phyloP scores from a whole-genome alignment of 2,113 vertebrate species.

The Centropristis striata region DNA sequence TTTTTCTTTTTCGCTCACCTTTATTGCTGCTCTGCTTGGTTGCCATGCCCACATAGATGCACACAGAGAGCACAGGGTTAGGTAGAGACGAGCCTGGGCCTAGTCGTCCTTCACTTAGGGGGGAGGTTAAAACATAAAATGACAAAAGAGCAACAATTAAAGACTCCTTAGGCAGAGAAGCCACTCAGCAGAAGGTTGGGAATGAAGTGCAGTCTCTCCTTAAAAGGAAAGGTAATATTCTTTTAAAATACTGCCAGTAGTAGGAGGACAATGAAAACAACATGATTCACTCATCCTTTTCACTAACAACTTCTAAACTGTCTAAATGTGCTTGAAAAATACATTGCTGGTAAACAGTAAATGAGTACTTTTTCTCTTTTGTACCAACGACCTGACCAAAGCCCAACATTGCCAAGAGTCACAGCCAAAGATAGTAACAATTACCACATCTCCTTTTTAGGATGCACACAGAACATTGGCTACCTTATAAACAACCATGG shows the following conservation, averaged over 20 bases:
- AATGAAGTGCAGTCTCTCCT: slow-evolving; percentile 14
- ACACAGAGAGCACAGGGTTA: slow-evolving; percentile 43
- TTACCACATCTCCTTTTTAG: slow-evolving; percentile 27
- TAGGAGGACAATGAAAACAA: background rate
- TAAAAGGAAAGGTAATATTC: slow-evolving; percentile 7
- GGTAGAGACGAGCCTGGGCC: slow-evolving; percentile 17
- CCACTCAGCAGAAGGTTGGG: background rate
- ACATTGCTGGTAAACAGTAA: background rate
- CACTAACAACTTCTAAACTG: background rate
- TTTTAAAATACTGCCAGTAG: slow-evolving; percentile 31
- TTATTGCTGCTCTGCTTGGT: slow-evolving; percentile 55
- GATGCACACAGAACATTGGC: slow-evolving; percentile 46
- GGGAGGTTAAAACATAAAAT: slow-evolving; percentile 30
- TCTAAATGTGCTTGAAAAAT: background rate
- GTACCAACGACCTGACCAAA: slow-evolving; percentile 11
- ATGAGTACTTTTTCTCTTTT: background rate
- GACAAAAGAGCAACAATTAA: slow-evolving; percentile 53
- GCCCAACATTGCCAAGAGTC: background rate
- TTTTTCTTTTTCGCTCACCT: slow-evolving; percentile 41
- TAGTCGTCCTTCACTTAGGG: slow-evolving; percentile 34
- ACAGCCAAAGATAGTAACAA: slow-evolving; percentile 15
- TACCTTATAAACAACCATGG: background rate
- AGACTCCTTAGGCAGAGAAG: slow-evolving; percentile 16
- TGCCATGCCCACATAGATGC: slow-evolving; percentile 71
- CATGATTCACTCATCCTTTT: slow-evolving; percentile 9